Evolutionary conservation across 2,797 vertebrate genomes (phyloP), one percentile per base, ranked within the genome.

Genomic region (Syngnathus rostellatus): DNA sequence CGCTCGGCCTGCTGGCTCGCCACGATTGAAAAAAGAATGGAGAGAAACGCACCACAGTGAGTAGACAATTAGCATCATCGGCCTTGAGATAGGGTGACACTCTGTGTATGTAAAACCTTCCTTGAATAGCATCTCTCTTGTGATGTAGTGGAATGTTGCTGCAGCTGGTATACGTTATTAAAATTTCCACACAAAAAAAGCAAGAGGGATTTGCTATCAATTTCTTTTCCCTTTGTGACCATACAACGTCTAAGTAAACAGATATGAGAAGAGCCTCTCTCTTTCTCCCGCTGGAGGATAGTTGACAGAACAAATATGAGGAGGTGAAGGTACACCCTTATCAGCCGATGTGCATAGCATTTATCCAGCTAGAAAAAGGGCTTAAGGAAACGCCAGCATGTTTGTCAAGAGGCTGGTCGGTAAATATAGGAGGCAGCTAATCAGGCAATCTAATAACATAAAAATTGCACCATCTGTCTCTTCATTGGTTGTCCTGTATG

Each of bases 281-380:
- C 31, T 31, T 31, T 31, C 31, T 31, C 31, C 31, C 31, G 31
- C 31, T 58, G 14, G 55, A 67, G 63, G 70, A 77, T 37, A 62
- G 80, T 81, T 68, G 61, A 77, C 62, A 80, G 67, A 70, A 81
- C 72, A 87, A 87, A 89, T 86, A 81, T 50, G 83, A 84, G 62
- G 67, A 82, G 76, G 81, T 87, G 81, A 80, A 75, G 65, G 77
- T 73, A 79, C 76, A 63, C 68, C 63, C 67, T 81, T 70, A 81
- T 75, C 65, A 64, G 66, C 69, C 65, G 57, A 67, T 65, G 71
- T 76, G 71, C 66, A 59, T 85, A 87, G 77, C 83, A 88, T 88
- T 87, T 86, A 82, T 82, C 68, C 64, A 77, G 80, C 72, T 64
- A 75, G 66, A 73, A 70, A 65, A 71, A 67, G 72, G 76, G 76